A percentile compares a stretch with the other conserved stretches of the same genome.
These are phyloP conservation scores for Manis crassicaudata DNA, from an alignment of 2,797 vertebrate species.

Conservation along the genomic window DNA sequence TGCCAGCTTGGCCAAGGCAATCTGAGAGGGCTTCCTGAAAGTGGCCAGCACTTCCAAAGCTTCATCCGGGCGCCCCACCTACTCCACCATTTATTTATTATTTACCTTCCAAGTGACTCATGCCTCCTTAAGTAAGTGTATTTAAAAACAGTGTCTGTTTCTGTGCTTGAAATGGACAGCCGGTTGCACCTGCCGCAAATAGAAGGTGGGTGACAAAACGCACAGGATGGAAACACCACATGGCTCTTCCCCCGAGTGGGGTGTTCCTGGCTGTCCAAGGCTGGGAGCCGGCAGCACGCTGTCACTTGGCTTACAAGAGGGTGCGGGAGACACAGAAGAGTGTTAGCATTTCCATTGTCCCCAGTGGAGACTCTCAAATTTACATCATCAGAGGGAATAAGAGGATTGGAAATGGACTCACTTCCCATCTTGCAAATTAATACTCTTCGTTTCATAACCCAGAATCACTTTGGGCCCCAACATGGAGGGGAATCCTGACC, in stretches of 20 bases:
- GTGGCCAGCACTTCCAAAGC: neutral
- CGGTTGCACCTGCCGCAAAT: constrained; percentile 25
- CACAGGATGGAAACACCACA: neutral
- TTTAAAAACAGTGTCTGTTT: neutral
- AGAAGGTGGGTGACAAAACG: neutral
- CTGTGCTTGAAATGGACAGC: neutral
- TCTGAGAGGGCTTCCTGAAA: constrained; percentile 21
- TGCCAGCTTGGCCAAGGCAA: neutral
- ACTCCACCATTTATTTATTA: neutral
- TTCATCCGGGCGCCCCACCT: neutral
- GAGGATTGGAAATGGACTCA: neutral
- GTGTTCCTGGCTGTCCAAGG: neutral
- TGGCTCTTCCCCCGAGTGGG: neutral
- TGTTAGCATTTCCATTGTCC: neutral
- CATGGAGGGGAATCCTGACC: neutral
- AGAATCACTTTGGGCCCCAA: neutral
- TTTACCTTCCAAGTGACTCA: neutral
- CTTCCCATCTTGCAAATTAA: neutral
- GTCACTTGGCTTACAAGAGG: neutral
- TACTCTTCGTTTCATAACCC: neutral
- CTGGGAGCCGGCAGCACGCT: neutral
- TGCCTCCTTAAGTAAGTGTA: neutral
- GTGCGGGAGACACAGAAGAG: neutral
- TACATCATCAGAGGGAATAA: neutral
- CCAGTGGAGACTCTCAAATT: neutral